Base-by-base conservation (phyloP, 2,797 vertebrate species). In the Simalia tracyae region DNA sequence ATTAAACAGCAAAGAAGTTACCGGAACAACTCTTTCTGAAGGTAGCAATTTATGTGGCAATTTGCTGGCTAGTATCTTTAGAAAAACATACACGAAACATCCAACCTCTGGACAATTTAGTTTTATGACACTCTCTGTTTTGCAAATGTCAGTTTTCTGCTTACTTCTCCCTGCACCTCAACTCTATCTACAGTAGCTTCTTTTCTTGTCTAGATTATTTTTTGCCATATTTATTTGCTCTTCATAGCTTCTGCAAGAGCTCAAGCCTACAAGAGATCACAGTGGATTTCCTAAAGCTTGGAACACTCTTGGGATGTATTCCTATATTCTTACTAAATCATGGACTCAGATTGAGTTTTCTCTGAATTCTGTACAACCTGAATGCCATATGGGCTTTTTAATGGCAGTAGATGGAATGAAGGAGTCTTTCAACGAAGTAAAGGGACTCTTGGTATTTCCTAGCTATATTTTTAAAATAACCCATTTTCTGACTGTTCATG, bases 11-110 rank as follows among this genome's bases (percentile, higher is more conserved):
- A 95, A 36, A 94, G 94, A 86, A 92, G 89, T 93, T 54, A 96
- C 93, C 95, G 94, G 96, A 97, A 36, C 31, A 31, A 42, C 92
- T 15, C 88, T 90, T 84, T 95, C 96, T 96, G 94, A 95, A 95
- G 91, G 95, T 95, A 96, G 91, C 95, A 94, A 95, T 96, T 96
- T 95, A 95, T 90, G 91, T 90, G 96, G 72, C 95, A 96, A 97
- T 97, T 96, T 96, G 90, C 84, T 91, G 93, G 94, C 96, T 95
- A 93, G 91, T 72, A 92, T 94, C 95, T 86, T 84, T 84, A 7
- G 28, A 42, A 54, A 86, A 57, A 95, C 95, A 97, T 96, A 96
- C 94, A 96, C 96, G 95, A 76, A 42, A 9, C 72, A 56, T 86
- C 96, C 94, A 96, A 96, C 36, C 14, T 76, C 3, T 50, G 6